Conservation (phyloP, 2,113 vertebrate species). For the Panthera leo region DNA sequence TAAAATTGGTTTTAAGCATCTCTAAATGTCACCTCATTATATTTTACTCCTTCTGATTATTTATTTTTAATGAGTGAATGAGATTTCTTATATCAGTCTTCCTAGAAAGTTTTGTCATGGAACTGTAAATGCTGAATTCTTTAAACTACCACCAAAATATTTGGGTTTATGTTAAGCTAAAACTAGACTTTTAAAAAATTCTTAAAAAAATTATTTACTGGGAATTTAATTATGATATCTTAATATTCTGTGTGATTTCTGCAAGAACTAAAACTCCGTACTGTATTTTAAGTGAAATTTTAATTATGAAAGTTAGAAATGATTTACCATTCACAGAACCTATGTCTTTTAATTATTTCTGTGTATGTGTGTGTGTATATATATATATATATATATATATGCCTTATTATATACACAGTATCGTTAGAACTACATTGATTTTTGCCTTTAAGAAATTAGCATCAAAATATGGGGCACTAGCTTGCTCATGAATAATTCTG, state of each 20-base stretch:
- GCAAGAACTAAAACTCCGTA: not conserved
- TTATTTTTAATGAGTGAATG: constrained; percentile 48
- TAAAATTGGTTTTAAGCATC: constrained; percentile 62
- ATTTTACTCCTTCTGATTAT: constrained; percentile 55
- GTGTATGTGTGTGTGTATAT: no score
- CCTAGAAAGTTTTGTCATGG: constrained; percentile 1
- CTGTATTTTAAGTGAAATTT: not conserved
- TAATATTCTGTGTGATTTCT: not conserved
- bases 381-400: not conserved
- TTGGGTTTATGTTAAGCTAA: not conserved
- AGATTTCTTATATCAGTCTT: constrained; percentile 34
- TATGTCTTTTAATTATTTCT: not conserved
- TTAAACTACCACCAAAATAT: not conserved
- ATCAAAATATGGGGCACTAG: not conserved
- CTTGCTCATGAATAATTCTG: not conserved
- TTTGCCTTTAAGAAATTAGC: not conserved
- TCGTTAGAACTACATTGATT: not conserved
- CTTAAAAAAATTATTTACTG: not conserved
- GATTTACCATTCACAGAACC: not conserved
- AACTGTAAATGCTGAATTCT: not conserved
- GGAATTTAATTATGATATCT: not conserved
- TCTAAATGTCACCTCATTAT: constrained; percentile 65
- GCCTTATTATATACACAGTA: not conserved
- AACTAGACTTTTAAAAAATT: not conserved
- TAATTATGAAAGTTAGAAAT: not conserved